These are phyloP conservation scores for Erannis defoliaria DNA, from an alignment of 2,888 invertebrate genomes.

Conservation along the genomic window DNA sequence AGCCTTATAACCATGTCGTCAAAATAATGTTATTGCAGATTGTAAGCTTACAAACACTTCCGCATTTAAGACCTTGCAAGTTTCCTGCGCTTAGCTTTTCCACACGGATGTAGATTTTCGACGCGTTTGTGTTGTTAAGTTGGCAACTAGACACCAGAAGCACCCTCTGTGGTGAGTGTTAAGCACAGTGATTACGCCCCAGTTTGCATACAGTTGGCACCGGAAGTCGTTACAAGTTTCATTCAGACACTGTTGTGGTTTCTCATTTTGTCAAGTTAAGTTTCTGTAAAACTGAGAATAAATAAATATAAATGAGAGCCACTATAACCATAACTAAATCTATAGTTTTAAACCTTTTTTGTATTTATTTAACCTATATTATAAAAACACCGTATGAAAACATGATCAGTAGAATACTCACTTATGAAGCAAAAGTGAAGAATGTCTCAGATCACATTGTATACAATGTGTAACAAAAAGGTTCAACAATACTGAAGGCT, in stretches of 20 bases:
- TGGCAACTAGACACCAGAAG: constrained; percentile 51
- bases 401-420: too few species aligned
- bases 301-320: background rate
- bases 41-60: constrained; percentile 4
- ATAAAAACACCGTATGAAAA: too few species aligned
- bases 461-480: too few species aligned
- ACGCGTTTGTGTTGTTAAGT: constrained; percentile 47
- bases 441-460: too few species aligned
- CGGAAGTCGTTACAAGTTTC: constrained; percentile 28
- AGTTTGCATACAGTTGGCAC: constrained; percentile 51
- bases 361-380: too few species aligned
- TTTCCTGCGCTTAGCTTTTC: constrained; percentile 33
- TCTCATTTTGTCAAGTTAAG: constrained; percentile 19
- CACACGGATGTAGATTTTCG: constrained; percentile 45
- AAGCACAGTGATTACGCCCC: constrained; percentile 55
- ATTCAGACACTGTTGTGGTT: constrained; percentile 7
- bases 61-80: constrained; percentile 25
- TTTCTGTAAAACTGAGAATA: background rate
- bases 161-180: constrained; percentile 54
- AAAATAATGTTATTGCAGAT: background rate
- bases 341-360: too few species aligned
- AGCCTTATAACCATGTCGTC: background rate
- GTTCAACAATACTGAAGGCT: too few species aligned
- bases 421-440: too few species aligned
- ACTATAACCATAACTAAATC: background rate